phyloP scores from a whole-genome alignment of 2,113 vertebrate species.

The Vicugna pacos region DNA sequence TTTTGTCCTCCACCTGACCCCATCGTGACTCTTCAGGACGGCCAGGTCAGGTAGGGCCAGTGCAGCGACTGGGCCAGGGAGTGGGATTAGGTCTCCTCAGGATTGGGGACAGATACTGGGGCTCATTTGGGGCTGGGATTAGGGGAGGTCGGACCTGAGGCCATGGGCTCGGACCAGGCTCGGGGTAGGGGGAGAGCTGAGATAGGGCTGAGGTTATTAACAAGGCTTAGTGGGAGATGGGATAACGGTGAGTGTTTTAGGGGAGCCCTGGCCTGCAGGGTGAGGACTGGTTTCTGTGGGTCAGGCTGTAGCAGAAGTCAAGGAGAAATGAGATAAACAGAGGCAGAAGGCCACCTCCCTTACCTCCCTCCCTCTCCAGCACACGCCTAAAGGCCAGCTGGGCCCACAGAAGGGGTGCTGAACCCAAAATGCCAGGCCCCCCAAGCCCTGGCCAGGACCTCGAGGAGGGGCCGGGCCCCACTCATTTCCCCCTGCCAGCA shows the following conservation, averaged over 20 bases:
- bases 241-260: neutral
- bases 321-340: neutral
- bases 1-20: neutral
- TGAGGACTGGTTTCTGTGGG: neutral
- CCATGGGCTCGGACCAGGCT: neutral
- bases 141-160: neutral
- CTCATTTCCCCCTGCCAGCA: too few species aligned
- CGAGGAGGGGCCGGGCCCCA: neutral
- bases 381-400: neutral
- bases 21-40: neutral
- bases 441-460: neutral
- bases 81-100: fast-evolving
- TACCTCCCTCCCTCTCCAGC: neutral
- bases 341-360: neutral
- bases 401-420: neutral
- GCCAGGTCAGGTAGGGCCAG: neutral
- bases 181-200: neutral
- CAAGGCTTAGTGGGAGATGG: neutral
- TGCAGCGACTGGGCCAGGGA: too few species aligned
- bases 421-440: neutral
- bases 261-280: neutral
- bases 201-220: fast-evolving
- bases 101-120: neutral
- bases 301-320: neutral
- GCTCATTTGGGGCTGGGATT: too few species aligned